These are phyloP conservation scores for Philhelius pedissequus DNA, from an alignment of 2,888 invertebrate genomes.

Conservation along the genomic window DNA sequence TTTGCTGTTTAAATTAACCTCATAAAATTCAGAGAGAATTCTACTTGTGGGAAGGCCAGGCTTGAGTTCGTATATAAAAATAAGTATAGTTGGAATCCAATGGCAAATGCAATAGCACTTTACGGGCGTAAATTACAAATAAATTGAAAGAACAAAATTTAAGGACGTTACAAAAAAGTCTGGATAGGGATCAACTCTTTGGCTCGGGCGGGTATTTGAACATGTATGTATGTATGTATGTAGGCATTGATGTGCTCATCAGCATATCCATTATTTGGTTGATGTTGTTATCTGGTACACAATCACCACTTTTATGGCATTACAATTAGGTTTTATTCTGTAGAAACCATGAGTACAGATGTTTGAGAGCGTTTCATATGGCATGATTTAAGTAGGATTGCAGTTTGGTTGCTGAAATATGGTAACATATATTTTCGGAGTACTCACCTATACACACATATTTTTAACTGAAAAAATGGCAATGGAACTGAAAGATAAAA, in stretches of 20 bases:
- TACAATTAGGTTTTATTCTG: constrained; percentile 18
- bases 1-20: constrained; percentile 43
- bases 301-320: constrained; percentile 23
- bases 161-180: background rate
- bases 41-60: constrained; percentile 9
- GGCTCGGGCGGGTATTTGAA: background rate
- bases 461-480: too few relatives aligned
- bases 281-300: constrained; percentile 33
- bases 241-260: constrained; percentile 10
- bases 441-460: too few relatives aligned
- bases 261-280: constrained; percentile 27
- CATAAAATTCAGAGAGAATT: constrained; percentile 43
- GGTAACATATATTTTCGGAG: too few relatives aligned
- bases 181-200: constrained; percentile 16
- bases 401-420: too few relatives aligned
- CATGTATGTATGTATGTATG: background rate
- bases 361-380: too few relatives aligned
- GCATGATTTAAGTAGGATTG: too few relatives aligned
- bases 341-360: background rate
- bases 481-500: too few relatives aligned
- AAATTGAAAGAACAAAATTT: constrained; percentile 7
- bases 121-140: constrained; percentile 31
- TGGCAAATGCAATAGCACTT: constrained; percentile 11
- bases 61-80: background rate
- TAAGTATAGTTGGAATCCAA: background rate